These are phyloP conservation scores for Micrasema longulum DNA, from an alignment of 1,140 invertebrate species.

Conservation along the genomic window DNA sequence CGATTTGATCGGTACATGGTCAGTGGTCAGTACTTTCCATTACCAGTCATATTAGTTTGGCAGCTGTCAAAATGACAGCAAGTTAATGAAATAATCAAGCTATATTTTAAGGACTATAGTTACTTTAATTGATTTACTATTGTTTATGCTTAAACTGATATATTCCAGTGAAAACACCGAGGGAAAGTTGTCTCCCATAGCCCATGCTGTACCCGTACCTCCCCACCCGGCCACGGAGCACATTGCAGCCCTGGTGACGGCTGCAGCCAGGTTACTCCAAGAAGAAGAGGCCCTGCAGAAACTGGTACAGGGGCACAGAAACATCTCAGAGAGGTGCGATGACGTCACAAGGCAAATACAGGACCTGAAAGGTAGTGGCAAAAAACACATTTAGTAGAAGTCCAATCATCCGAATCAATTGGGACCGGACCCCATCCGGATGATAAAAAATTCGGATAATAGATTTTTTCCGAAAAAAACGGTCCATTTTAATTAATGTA, in stretches of 20 bases:
- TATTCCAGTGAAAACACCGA: conserved; percentile 53
- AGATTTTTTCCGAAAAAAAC: no score
- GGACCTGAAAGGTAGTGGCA: conserved; percentile 45
- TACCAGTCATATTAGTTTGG: no score
- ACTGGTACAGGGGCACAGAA: conserved; percentile 36
- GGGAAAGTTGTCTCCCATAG: conserved; percentile 50
- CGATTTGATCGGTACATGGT: no score
- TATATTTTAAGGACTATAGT: no score
- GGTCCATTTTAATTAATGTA: no score
- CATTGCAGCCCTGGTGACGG: conserved; percentile 13
- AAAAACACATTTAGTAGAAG: no score
- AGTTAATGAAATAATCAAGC: no score
- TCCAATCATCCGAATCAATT: no score
- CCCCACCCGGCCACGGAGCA: conserved; percentile 44
- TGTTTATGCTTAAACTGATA: no score
- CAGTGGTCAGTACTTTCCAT: no score
- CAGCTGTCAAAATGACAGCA: not conserved
- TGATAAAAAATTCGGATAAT: no score
- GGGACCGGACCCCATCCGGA: no score
- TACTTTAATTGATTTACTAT: not conserved
- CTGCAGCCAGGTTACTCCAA: conserved; percentile 12
- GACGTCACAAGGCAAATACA: conserved; percentile 47
- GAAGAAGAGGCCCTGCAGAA: conserved; percentile 50
- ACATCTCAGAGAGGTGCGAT: conserved; percentile 44
- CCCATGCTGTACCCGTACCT: conserved; percentile 43